phyloP scores from a whole-genome alignment of 2,888 invertebrate species.

The Troglohyphantes excavatus region DNA sequence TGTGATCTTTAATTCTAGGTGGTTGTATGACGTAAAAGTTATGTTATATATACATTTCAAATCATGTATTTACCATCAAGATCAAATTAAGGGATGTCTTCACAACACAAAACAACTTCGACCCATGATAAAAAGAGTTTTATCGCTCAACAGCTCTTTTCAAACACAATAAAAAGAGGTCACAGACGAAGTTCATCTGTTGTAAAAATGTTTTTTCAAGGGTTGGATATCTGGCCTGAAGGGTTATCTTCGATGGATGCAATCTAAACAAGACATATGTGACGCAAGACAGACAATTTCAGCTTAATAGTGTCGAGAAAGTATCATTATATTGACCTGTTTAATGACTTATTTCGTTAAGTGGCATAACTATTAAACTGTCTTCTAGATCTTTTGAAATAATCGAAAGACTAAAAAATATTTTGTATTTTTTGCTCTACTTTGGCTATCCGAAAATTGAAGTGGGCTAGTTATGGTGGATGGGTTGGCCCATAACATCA shows the following conservation, averaged over 20 bases:
- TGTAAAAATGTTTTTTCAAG: not conserved
- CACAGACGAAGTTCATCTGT: slow-evolving; percentile 4
- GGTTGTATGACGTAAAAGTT: no score
- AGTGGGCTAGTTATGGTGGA: no score
- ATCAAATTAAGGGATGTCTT: no score
- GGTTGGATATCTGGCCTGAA: not conserved
- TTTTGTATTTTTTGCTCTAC: no score
- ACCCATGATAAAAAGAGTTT: not conserved
- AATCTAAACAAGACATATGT: not conserved
- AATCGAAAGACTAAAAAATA: no score
- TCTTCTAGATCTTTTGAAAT: not conserved
- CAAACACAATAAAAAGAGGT: not conserved
- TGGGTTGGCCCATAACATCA: no score
- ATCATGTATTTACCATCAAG: no score
- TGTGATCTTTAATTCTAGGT: no score
- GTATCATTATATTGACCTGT: slow-evolving; percentile 9
- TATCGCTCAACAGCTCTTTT: not conserved
- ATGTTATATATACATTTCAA: no score
- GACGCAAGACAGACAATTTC: slow-evolving; percentile 1
- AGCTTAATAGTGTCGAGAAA: not conserved
- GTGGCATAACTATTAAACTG: not conserved
- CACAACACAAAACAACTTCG: not conserved
- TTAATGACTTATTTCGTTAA: not conserved
- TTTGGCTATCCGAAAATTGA: no score
- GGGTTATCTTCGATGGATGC: not conserved